Evolutionary conservation across 1,140 invertebrate genomes (phyloP).

Genomic region (Drosophila subobscura): DNA sequence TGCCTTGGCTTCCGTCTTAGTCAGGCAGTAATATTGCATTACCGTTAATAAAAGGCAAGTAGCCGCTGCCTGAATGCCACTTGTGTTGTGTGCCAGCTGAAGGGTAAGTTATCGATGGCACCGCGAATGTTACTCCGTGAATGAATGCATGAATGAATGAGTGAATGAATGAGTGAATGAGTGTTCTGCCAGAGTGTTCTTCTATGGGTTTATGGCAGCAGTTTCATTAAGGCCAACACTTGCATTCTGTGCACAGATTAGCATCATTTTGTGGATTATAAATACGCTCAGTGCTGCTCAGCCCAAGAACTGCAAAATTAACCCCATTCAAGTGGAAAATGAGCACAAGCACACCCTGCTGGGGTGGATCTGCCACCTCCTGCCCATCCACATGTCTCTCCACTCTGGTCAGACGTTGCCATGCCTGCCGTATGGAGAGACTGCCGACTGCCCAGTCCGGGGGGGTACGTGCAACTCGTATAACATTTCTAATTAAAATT

Average conservation of each 20-base stretch:
- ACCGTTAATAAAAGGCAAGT: conserved; percentile 74
- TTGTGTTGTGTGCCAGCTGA: conserved; percentile 18
- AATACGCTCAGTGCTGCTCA: neutral
- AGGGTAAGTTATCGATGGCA: conserved; percentile 41
- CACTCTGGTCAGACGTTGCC: conserved; percentile 6
- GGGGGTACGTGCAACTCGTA: conserved; percentile 63
- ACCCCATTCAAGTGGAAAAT: conserved; percentile 43
- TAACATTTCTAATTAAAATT: conserved; percentile 82
- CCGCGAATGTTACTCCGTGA: neutral
- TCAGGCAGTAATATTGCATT: conserved; percentile 69
- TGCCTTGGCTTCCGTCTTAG: conserved; percentile 55
- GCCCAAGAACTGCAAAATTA: conserved; percentile 15
- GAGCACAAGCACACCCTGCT: conserved; percentile 15
- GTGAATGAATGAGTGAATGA: neutral
- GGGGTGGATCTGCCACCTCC: neutral
- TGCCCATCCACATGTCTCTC: neutral
- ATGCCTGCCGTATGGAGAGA: conserved; percentile 12
- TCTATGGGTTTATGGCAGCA: no score
- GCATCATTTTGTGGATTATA: conserved; percentile 9
- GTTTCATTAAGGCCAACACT: neutral
- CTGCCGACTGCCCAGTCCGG: neutral
- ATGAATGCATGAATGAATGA: neutral
- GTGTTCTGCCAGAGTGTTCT: no score
- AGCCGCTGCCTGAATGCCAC: conserved; percentile 22
- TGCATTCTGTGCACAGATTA: neutral